Evolutionary conservation across 2,113 vertebrate genomes (phyloP).

Genomic region (Cyanoliseus patagonus): DNA sequence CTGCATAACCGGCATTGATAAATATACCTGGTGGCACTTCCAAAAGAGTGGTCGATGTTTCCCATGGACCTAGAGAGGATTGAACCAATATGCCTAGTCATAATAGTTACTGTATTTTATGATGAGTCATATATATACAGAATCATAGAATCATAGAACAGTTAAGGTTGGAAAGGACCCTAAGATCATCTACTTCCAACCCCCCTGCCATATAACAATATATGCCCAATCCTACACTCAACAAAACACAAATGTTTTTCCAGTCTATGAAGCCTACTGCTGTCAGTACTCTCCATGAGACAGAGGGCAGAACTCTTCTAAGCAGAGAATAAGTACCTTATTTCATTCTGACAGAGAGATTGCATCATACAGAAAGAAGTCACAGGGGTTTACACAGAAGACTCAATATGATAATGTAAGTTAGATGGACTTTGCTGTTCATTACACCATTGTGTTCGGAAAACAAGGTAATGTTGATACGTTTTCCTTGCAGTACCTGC

Average conservation of each 20-base stretch:
- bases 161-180: too few relatives aligned
- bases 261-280: background rate
- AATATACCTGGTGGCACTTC: background rate
- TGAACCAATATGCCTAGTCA: background rate
- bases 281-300: background rate
- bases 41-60: background rate
- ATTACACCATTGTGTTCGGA: background rate
- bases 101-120: background rate
- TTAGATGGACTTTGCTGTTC: background rate
- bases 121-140: background rate
- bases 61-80: background rate
- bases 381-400: background rate
- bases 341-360: background rate
- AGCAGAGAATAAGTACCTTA: background rate
- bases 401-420: background rate
- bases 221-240: background rate
- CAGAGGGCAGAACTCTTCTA: rapidly evolving
- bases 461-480: background rate
- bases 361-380: background rate
- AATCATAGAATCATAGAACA: too few relatives aligned
- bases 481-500: background rate
- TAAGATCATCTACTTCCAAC: too few relatives aligned
- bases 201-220: too few relatives aligned
- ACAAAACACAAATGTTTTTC: rapidly evolving
- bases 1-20: background rate